phyloP scores from a whole-genome alignment of 2,888 invertebrate genomes.

The Gerris lacustris region DNA sequence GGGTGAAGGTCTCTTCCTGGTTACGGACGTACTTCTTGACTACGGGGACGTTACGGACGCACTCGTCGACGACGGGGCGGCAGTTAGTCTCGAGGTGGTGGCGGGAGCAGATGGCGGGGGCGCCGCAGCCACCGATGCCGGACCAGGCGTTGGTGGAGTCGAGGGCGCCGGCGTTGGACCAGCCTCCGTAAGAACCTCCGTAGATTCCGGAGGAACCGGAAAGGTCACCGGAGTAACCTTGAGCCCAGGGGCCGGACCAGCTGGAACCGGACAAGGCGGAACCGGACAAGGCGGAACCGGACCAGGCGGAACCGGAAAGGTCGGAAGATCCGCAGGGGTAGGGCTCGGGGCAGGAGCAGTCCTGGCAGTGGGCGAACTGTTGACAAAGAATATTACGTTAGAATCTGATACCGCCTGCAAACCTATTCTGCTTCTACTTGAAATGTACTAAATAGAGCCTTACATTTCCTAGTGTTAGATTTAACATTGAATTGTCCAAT shows the following conservation, averaged over 20 bases:
- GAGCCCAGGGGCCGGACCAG: neutral
- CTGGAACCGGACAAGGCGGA: neutral
- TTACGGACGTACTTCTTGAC: slow-evolving; percentile 22
- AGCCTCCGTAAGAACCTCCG: neutral
- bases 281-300: neutral
- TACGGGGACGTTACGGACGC: slow-evolving; percentile 22
- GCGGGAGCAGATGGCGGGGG: slow-evolving; percentile 13
- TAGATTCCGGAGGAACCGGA: neutral
- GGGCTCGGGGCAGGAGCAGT: too few relatives aligned
- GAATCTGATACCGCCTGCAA: too few relatives aligned
- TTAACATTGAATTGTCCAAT: too few relatives aligned
- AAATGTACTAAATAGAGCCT: too few relatives aligned
- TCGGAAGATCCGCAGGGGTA: too few relatives aligned
- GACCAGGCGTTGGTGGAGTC: neutral
- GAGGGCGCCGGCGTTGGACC: neutral
- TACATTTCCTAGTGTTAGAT: too few relatives aligned
- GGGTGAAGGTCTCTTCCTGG: slow-evolving; percentile 20
- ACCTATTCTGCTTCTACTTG: too few relatives aligned
- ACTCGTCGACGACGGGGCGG: slow-evolving; percentile 24
- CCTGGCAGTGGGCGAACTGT: too few relatives aligned
- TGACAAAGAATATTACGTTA: too few relatives aligned
- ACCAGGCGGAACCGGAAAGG: too few relatives aligned
- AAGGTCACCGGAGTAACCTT: neutral
- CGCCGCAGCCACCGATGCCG: neutral
- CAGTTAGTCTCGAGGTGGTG: slow-evolving; percentile 20